phyloP scores from a whole-genome alignment of 2,797 vertebrate genomes.

The Hipposideros larvatus region DNA sequence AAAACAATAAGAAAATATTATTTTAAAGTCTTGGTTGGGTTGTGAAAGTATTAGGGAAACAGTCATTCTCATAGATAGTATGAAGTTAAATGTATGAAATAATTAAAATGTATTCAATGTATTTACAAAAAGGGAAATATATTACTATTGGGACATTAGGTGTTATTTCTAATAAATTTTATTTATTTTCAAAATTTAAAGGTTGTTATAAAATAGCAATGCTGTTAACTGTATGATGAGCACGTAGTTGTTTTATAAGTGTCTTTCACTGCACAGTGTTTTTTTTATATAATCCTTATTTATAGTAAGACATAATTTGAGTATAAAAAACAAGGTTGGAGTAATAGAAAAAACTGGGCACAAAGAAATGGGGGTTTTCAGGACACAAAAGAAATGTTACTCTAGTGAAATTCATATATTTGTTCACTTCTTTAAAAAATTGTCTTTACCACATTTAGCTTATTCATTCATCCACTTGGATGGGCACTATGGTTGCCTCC shows the following conservation, averaged over 20 bases:
- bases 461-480: neutral
- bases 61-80: neutral
- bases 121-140: neutral
- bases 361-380: neutral
- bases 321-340: neutral
- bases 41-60: neutral
- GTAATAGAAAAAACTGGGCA: neutral
- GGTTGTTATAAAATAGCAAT: neutral
- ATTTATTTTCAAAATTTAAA: neutral
- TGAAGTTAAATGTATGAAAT: neutral
- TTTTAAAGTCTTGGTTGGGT: neutral
- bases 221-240: neutral
- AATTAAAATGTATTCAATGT: neutral
- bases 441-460: neutral
- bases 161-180: neutral
- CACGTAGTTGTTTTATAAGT: neutral
- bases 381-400: neutral
- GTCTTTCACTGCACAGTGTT: neutral
- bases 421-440: neutral
- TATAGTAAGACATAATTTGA: neutral
- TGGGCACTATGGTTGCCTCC: neutral
- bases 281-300: neutral
- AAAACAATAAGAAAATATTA: neutral
- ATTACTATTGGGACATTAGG: neutral
- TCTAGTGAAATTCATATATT: neutral